phyloP scores from a whole-genome alignment of 2,113 vertebrate genomes.

The Psilopsiagon aymara region DNA sequence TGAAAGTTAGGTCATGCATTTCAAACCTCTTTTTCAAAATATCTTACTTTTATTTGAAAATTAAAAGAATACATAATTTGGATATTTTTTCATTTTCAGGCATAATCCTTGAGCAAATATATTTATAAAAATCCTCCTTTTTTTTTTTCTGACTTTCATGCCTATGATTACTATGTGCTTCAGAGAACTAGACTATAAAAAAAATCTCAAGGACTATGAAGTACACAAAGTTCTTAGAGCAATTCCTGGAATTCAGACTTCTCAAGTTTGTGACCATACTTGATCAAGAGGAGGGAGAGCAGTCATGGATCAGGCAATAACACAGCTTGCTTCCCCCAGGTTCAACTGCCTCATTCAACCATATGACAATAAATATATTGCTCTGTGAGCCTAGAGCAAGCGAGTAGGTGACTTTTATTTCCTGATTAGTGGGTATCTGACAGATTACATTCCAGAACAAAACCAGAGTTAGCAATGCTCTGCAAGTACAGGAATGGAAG shows the following conservation, averaged over 20 bases:
- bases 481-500: neutral
- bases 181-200: neutral
- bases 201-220: constrained; percentile 11
- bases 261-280: neutral
- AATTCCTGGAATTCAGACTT: neutral
- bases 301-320: neutral
- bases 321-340: neutral
- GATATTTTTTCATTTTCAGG: neutral
- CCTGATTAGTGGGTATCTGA: neutral
- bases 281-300: neutral
- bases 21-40: neutral
- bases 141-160: neutral
- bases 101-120: neutral
- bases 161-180: neutral
- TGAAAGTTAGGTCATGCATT: neutral
- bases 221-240: neutral
- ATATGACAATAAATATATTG: neutral
- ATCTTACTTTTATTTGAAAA: neutral
- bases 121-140: neutral
- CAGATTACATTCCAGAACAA: neutral
- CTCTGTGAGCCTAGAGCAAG: neutral
- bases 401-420: neutral
- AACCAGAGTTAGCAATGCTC: neutral
- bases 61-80: neutral
- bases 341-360: neutral